Conservation (phyloP, 1,140 invertebrate genomes). For the Magallana ariakensis region DNA sequence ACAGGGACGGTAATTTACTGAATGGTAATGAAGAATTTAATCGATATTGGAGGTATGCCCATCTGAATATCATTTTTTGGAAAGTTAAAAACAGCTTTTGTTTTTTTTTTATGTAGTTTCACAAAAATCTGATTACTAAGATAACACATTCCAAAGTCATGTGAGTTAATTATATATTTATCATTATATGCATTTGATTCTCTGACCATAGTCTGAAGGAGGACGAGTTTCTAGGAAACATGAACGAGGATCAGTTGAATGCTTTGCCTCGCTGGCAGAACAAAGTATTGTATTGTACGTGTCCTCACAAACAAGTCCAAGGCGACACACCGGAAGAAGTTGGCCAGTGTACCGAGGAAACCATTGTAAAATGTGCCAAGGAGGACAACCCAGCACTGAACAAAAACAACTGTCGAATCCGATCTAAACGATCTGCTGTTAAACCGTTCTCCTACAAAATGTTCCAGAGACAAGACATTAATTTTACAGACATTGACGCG, state of each 20-base stretch:
- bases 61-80: too few relatives aligned
- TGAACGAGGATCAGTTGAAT: not conserved
- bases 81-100: too few relatives aligned
- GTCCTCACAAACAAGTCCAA: not conserved
- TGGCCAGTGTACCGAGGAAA: not conserved
- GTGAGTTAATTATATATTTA: too few relatives aligned
- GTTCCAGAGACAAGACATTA: not conserved
- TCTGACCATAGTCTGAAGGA: too few relatives aligned
- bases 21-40: not conserved
- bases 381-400: conserved; percentile 6
- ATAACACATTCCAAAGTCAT: too few relatives aligned
- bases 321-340: not conserved
- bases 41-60: not conserved
- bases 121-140: too few relatives aligned
- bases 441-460: conserved; percentile 5
- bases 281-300: not conserved
- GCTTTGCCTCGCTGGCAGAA: not conserved
- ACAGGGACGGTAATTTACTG: conserved; percentile 14
- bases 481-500: not conserved
- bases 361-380: conserved; percentile 1
- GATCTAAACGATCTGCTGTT: not conserved
- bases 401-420: not conserved
- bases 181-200: too few relatives aligned
- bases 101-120: too few relatives aligned
- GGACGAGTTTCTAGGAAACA: not conserved